Evolutionary conservation across 37 sponge, comb jelly and placozoan species (phyloP), one percentile per base, ranked within the genome.

Genomic region (Eunapius fragilis): DNA sequence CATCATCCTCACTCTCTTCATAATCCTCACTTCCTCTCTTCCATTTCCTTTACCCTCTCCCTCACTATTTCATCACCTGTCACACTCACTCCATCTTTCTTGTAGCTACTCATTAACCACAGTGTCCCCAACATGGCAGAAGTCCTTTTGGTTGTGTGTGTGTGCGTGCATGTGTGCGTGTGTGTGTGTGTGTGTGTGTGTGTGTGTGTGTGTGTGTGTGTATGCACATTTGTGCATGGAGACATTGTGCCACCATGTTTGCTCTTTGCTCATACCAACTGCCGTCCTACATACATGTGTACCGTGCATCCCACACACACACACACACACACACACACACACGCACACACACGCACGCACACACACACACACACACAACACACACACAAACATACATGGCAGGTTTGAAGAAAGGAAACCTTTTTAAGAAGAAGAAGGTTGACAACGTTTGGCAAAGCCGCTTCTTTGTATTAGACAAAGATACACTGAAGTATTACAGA

Each of bases 351-450:
- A n/a, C n/a, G n/a, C n/a, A n/a, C n/a, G n/a, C n/a, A n/a, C n/a
- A n/a, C n/a, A n/a, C n/a, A n/a, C n/a, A n/a, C n/a, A n/a, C n/a
- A n/a, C n/a, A n/a, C n/a, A n/a, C n/a, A n/a, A n/a, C n/a, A n/a
- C n/a, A n/a, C n/a, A n/a, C n/a, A n/a, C n/a, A n/a, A n/a, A 45
- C 47, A 36, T 3, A 76, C 35, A 25, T 72, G 27, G 41, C 75
- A 93, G 94, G 94, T 31, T 33, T 36, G 35, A 93, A 90, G 75
- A 89, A 87, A 77, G 91, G 94, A 2, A 73, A 85, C 38, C 76
- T 90, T 22, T 80, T 77, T 35, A 93, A 90, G 80, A 84, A 84
- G 67, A 93, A 93, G 85, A 93, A 93, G 69, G 84, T 88, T 0
- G 87, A 88, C 37, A 88, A 93, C 49, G 89, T 80, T 14, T 93